phyloP scores from a whole-genome alignment of 2,113 vertebrate genomes.

The Planiliza haematocheilus region DNA sequence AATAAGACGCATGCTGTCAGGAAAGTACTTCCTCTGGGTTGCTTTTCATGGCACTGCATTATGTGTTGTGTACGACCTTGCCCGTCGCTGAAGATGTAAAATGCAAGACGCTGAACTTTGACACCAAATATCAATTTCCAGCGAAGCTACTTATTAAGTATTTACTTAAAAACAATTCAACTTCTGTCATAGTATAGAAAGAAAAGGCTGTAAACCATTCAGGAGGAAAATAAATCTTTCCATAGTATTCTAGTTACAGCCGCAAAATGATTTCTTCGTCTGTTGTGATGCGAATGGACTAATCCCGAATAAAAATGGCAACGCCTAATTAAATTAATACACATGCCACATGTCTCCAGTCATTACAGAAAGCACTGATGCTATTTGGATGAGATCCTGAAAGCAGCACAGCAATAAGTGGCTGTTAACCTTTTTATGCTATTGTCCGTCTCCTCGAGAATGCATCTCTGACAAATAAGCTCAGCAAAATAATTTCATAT shows the following conservation, averaged over 20 bases:
- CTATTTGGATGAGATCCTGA: not conserved
- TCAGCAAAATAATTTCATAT: not conserved
- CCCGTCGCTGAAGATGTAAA: not conserved
- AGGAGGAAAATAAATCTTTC: too few species aligned
- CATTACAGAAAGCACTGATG: not conserved
- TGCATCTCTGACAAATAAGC: not conserved
- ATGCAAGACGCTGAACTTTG: not conserved
- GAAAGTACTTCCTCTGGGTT: not conserved
- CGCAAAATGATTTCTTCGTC: too few species aligned
- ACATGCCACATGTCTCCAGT: not conserved
- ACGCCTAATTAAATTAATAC: too few species aligned
- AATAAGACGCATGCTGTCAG: not conserved
- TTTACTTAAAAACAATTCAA: not conserved
- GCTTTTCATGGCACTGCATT: not conserved
- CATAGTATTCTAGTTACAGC: too few species aligned
- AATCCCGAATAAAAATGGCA: too few species aligned
- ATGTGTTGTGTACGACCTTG: not conserved
- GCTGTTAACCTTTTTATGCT: not conserved
- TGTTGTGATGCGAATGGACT: too few species aligned
- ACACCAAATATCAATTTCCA: slow-evolving; percentile 5
- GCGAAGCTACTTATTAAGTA: not conserved
- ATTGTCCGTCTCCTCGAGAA: not conserved
- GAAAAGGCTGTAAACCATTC: not conserved
- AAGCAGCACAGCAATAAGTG: not conserved
- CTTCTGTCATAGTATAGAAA: not conserved